These are phyloP conservation scores for Ranitomeya variabilis DNA, from an alignment of 2,113 vertebrate species.

Conservation along the genomic window DNA sequence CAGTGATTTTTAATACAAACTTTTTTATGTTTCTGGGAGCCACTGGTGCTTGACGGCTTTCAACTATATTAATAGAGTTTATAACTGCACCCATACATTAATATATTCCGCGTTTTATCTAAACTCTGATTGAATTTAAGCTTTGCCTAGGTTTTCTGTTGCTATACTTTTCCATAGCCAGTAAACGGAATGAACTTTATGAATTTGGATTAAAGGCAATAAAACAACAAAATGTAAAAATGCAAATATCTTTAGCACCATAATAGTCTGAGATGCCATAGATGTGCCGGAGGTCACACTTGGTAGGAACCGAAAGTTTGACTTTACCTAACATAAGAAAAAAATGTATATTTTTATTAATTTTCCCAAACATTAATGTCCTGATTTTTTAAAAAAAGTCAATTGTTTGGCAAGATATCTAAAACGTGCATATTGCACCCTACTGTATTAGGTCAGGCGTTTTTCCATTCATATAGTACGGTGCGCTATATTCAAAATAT, in stretches of 20 bases:
- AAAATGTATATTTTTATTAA: background rate
- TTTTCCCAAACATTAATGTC: background rate
- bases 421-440: background rate
- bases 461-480: background rate
- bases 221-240: slow-evolving; percentile 66
- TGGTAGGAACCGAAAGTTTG: background rate
- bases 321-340: background rate
- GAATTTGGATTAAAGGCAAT: slow-evolving; percentile 69
- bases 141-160: slow-evolving; percentile 68
- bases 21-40: slow-evolving; percentile 82
- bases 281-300: slow-evolving; percentile 43
- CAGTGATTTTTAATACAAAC: slow-evolving; percentile 86
- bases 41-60: slow-evolving; percentile 76
- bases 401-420: background rate
- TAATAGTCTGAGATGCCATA: slow-evolving; percentile 32
- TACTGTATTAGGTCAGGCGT: background rate
- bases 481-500: background rate
- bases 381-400: background rate
- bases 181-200: slow-evolving; percentile 67
- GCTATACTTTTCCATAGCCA: slow-evolving; percentile 63
- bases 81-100: slow-evolving; percentile 77
- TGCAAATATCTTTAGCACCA: slow-evolving; percentile 66
- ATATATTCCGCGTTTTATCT: slow-evolving; percentile 75
- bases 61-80: slow-evolving; percentile 82
- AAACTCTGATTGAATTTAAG: slow-evolving; percentile 77